phyloP scores from a whole-genome alignment of 92 coral and sea anemone species.

The Desmophyllum pertusum region DNA sequence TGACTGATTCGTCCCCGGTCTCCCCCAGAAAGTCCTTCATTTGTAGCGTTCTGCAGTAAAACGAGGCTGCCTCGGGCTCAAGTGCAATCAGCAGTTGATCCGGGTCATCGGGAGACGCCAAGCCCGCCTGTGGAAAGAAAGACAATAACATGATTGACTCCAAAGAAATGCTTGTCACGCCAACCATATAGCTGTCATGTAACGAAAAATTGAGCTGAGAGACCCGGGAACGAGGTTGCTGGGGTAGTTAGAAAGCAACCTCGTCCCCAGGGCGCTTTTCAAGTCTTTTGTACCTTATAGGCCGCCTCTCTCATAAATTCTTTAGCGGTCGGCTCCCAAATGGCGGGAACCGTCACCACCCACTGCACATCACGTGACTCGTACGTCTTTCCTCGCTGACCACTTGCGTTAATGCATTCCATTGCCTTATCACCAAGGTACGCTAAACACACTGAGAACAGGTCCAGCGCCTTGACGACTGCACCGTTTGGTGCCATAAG shows the following conservation, averaged over 20 bases:
- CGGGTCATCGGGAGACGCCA: conserved; percentile 44
- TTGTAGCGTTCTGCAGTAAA: conserved; percentile 50
- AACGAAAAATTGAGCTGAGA: too few relatives aligned
- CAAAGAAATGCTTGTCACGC: not conserved
- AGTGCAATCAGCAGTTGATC: conserved; percentile 54
- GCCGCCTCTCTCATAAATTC: conserved; percentile 81
- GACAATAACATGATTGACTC: not conserved
- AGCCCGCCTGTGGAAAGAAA: conserved; percentile 37
- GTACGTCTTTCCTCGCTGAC: conserved; percentile 54
- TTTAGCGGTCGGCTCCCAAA: conserved; percentile 82
- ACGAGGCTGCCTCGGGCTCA: conserved; percentile 59
- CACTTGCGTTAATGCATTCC: conserved; percentile 60
- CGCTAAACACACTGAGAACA: conserved; percentile 69
- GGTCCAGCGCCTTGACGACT: conserved; percentile 63
- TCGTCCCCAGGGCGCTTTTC: too few relatives aligned
- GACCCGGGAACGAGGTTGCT: not conserved
- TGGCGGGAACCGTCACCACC: conserved; percentile 84
- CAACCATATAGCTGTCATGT: not conserved
- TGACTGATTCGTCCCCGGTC: conserved; percentile 40
- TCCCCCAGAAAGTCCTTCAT: conserved; percentile 56
- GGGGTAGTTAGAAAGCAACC: too few relatives aligned
- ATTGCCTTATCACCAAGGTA: conserved; percentile 70
- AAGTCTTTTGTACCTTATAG: conserved; percentile 58
- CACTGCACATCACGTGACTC: conserved; percentile 57
- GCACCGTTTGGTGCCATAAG: conserved; percentile 70